These are phyloP conservation scores for Papilio helenus DNA, from an alignment of 1,140 invertebrate species.

Conservation along the genomic window DNA sequence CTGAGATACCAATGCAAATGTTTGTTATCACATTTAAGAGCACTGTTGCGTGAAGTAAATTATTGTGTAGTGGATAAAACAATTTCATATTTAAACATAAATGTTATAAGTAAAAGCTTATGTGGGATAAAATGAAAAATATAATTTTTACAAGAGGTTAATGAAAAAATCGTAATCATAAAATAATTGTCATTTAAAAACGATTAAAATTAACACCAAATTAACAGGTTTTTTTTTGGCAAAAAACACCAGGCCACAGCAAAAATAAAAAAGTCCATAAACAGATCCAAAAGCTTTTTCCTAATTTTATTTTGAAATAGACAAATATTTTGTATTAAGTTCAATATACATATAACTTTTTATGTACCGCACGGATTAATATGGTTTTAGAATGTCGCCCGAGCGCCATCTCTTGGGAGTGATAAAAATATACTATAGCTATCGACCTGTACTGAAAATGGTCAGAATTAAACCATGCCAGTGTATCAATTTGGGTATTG, in stretches of 20 bases:
- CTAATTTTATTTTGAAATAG: background rate
- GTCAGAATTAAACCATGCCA: conserved; percentile 12
- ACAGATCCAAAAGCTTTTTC: too few relatives aligned
- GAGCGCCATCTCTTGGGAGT: background rate
- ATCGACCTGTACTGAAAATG: background rate
- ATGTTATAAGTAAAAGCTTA: background rate
- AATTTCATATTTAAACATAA: background rate
- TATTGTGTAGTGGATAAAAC: background rate
- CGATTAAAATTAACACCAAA: background rate
- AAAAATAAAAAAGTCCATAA: too few relatives aligned
- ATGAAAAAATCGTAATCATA: too few relatives aligned
- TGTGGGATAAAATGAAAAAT: too few relatives aligned
- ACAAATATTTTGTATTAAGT: background rate
- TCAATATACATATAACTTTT: background rate
- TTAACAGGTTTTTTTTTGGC: too few relatives aligned
- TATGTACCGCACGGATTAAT: background rate
- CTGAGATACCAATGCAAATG: conserved; percentile 28
- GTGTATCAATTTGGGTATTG: conserved; percentile 5
- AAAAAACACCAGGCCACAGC: too few relatives aligned
- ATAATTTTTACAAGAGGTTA: background rate
- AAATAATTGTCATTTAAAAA: too few relatives aligned
- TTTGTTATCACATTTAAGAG: conserved; percentile 39
- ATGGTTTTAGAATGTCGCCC: background rate
- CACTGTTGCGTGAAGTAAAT: conserved; percentile 29
- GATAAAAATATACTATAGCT: conserved; percentile 5